Percentiles rank a stretch among this genome's conserved stretches.
These are phyloP conservation scores for Sylvilagus bachmani DNA, from an alignment of 2,113 vertebrate genomes.

Conservation along the genomic window DNA sequence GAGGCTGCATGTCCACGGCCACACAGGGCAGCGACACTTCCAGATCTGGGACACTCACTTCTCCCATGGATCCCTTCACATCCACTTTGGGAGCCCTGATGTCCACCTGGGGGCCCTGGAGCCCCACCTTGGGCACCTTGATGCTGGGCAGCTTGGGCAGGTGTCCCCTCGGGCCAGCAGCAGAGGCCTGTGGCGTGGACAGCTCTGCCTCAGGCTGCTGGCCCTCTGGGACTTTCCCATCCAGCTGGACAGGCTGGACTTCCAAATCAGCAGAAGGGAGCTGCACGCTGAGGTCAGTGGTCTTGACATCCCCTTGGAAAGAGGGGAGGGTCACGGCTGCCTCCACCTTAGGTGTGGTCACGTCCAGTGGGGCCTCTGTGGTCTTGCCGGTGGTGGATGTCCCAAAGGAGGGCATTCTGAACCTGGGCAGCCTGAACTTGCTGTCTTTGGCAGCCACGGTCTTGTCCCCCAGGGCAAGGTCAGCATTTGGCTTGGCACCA, in stretches of 20 bases:
- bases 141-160: constrained; percentile 68
- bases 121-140: constrained; percentile 3
- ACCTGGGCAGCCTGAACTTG: not conserved
- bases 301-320: not conserved
- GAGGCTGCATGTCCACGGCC: not conserved
- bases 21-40: not conserved
- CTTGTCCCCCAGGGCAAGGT: accelerated
- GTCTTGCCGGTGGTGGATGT: not conserved
- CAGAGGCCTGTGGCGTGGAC: accelerated
- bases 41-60: accelerated
- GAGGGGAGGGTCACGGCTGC: not conserved
- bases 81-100: not conserved
- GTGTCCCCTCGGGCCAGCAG: not conserved
- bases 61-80: not conserved
- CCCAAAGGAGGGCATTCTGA: constrained; percentile 12
- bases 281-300: not conserved
- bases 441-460: accelerated
- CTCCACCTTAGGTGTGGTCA: accelerated
- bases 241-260: not conserved
- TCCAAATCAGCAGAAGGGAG: accelerated
- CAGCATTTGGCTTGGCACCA: accelerated
- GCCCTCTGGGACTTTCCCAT: accelerated
- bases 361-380: accelerated
- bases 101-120: not conserved
- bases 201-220: not conserved